These are phyloP conservation scores for Pituophis catenifer DNA, from an alignment of 2,113 vertebrate genomes.

Conservation along the genomic window DNA sequence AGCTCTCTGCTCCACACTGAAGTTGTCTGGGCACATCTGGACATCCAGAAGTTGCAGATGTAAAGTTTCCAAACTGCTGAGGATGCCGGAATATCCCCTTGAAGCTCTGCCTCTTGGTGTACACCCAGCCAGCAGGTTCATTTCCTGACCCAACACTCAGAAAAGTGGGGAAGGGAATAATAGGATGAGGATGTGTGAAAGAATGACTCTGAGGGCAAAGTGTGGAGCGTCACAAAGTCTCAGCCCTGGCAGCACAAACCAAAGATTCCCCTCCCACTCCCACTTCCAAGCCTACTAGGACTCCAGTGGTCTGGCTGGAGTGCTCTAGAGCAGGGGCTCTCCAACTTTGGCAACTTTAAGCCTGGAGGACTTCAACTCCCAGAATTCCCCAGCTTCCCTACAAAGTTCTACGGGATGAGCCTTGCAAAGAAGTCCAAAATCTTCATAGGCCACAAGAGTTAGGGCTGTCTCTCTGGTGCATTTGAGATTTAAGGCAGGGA, in stretches of 20 bases:
- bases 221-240: background rate
- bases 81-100: background rate
- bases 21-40: background rate
- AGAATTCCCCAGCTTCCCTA: too few species aligned
- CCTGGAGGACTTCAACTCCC: too few species aligned
- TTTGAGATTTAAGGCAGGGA: too few species aligned
- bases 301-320: background rate
- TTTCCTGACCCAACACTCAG: background rate
- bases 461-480: too few species aligned
- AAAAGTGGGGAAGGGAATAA: background rate
- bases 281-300: background rate
- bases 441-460: too few species aligned
- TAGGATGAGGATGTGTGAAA: background rate
- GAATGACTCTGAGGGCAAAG: background rate
- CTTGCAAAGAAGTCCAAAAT: too few species aligned
- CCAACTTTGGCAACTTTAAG: too few species aligned
- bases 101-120: background rate
- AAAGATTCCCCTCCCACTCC: background rate
- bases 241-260: background rate
- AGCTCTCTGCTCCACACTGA: background rate
- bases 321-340: background rate
- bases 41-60: background rate
- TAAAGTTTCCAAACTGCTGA: background rate
- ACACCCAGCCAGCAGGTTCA: rapidly evolving
- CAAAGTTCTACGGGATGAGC: too few species aligned